Conservation (phyloP, 2,113 vertebrate species). For the Leuciscus idus region DNA sequence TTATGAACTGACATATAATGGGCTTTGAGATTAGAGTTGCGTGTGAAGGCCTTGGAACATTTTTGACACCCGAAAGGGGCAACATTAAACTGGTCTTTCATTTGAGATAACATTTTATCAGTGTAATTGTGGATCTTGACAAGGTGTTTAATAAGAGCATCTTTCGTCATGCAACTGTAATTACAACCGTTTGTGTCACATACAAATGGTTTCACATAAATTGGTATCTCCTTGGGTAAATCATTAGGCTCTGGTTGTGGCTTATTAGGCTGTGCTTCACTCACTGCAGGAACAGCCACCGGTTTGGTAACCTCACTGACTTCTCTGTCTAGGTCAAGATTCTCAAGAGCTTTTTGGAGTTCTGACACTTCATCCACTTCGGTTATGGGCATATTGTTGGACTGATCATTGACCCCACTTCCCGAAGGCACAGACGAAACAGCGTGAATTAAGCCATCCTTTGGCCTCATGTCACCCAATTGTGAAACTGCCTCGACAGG, state of each 20-base stretch:
- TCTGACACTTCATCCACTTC: slow-evolving; percentile 81
- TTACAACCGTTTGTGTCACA: slow-evolving; percentile 84
- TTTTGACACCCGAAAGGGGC: slow-evolving; percentile 91
- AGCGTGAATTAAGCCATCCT: neutral
- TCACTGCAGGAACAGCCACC: neutral
- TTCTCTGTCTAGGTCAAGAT: slow-evolving; percentile 82
- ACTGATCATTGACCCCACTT: slow-evolving; percentile 59
- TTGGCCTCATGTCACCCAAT: neutral
- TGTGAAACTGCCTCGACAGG: neutral
- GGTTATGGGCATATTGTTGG: slow-evolving; percentile 66
- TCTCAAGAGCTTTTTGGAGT: slow-evolving; percentile 85
- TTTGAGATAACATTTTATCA: slow-evolving; percentile 86
- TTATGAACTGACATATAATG: slow-evolving; percentile 91
- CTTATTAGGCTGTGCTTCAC: slow-evolving; percentile 51
- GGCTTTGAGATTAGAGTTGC: slow-evolving; percentile 93
- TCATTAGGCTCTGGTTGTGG: slow-evolving; percentile 53
- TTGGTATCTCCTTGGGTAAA: slow-evolving; percentile 47
- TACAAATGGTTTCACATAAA: slow-evolving; percentile 82
- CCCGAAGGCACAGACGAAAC: slow-evolving; percentile 23
- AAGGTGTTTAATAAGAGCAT: slow-evolving; percentile 92
- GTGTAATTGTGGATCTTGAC: slow-evolving; percentile 89
- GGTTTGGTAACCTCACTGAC: slow-evolving; percentile 51
- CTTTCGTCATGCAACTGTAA: slow-evolving; percentile 90
- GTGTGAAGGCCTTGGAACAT: slow-evolving; percentile 92
- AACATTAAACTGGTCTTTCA: slow-evolving; percentile 88